Conservation (phyloP, 2,888 invertebrate species). For the Scrobipalpa costella region DNA sequence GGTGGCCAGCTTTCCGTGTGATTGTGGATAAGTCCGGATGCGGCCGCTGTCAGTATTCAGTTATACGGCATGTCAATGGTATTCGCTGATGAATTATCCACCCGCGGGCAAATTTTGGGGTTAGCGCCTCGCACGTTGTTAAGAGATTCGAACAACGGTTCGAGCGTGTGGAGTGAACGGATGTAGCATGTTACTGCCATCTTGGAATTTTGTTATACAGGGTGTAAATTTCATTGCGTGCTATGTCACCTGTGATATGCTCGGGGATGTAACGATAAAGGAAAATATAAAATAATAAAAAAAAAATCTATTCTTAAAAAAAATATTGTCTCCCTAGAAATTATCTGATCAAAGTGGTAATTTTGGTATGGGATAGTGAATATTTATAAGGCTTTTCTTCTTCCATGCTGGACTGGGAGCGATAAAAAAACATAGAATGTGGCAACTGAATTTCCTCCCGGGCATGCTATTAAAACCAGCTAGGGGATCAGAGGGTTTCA, state of each 20-base stretch:
- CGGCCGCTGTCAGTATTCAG: conserved; percentile 47
- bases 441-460: too few relatives aligned
- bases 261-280: too few relatives aligned
- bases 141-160: background rate
- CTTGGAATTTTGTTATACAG: conserved; percentile 4
- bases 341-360: too few relatives aligned
- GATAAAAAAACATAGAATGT: too few relatives aligned
- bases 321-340: too few relatives aligned
- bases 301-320: too few relatives aligned
- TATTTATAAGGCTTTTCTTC: too few relatives aligned
- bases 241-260: background rate
- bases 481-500: too few relatives aligned
- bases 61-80: conserved; percentile 47
- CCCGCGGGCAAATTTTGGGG: conserved; percentile 34
- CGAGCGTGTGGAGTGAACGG: conserved; percentile 12
- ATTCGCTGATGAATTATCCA: conserved; percentile 47
- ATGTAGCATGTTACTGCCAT: background rate
- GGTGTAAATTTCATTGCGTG: background rate
- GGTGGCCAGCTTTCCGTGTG: conserved; percentile 34
- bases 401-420: too few relatives aligned
- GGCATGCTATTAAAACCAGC: too few relatives aligned
- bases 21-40: conserved; percentile 41
- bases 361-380: too few relatives aligned
- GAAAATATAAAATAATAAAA: too few relatives aligned
- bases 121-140: conserved; percentile 25